Conservation (phyloP, 2,113 vertebrate genomes). For the Centropristis striata region DNA sequence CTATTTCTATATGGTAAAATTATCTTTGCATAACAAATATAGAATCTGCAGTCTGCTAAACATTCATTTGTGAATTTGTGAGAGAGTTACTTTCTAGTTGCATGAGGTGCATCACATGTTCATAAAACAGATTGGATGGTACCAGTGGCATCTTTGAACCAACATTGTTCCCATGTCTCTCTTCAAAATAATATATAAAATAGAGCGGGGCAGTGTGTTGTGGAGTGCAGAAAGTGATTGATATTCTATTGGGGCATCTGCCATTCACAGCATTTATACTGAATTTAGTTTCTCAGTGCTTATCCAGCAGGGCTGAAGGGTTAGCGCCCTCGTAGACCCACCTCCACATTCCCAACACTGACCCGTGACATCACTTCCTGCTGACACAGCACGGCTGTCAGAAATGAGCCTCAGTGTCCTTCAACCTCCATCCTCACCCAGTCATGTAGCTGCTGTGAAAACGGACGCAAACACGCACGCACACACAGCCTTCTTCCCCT, state of each 20-base stretch:
- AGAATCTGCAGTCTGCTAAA: background rate
- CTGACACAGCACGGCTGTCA: slow-evolving; percentile 74
- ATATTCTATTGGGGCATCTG: slow-evolving; percentile 71
- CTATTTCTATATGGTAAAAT: background rate
- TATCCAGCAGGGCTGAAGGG: slow-evolving; percentile 70
- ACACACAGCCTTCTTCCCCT: slow-evolving; percentile 40
- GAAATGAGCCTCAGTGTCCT: slow-evolving; percentile 54
- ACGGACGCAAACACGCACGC: slow-evolving; percentile 37
- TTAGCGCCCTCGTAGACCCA: slow-evolving; percentile 61
- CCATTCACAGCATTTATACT: slow-evolving; percentile 55
- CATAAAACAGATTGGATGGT: slow-evolving; percentile 1
- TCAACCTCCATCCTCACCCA: slow-evolving; percentile 52
- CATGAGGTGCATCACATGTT: background rate
- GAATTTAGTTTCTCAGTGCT: slow-evolving; percentile 68
- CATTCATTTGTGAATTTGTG: background rate
- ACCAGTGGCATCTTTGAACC: background rate
- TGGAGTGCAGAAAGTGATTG: slow-evolving; percentile 54
- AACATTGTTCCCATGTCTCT: background rate
- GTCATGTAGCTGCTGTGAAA: slow-evolving; percentile 66
- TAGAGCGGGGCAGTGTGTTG: background rate
- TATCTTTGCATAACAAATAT: background rate
- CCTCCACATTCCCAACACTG: slow-evolving; percentile 74
- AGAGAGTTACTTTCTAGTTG: background rate
- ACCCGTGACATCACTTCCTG: slow-evolving; percentile 80
- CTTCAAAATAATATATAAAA: background rate